Evolutionary conservation across 2,797 vertebrate species (phyloP), one percentile per base, ranked within the genome.

Genomic region (Pseudochaenichthys georgianus): DNA sequence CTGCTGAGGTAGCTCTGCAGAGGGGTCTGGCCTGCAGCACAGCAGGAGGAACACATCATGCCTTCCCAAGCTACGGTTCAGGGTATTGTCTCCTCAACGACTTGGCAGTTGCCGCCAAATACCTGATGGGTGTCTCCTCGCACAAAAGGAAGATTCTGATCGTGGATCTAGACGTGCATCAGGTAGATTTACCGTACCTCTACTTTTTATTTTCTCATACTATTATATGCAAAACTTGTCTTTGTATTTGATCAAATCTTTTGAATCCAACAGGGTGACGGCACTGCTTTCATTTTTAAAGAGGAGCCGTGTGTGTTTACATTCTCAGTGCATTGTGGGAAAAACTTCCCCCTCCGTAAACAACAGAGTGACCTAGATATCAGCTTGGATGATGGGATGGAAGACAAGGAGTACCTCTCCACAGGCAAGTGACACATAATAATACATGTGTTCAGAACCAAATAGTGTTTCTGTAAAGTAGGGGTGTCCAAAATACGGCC

Each of bases 111-210:
- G 72, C 89, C 3, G 90, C 90, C 68, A 93, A 82, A 79, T 51
- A 84, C 66, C 41, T 81, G 57, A 84, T 82, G 72, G 63, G 15
- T 51, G 43, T 5, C 55, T 72, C 84, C 1, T 53, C 61, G 0
- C 9, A 57, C 23, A 84, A 71, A 58, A 83, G 74, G 51, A 93
- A 89, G 78, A 75, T 94, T 68, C 81, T 92, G 51, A 90, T 94
- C 3, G 88, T 93, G 73, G 93, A 94, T 88, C 64, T 94, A n/a
- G 92, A 94, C 31, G 92, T 93, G 71, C 93, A 93, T 85, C 92
- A 94, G 91, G 93, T 94, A 67, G 21, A 41, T 16, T 19, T 38
- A 38, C 34, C 34, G 6, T 38, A 38, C 17, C 68, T 13, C 13
- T 31, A 3, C 21, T 66, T 53, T 5, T 10, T 13, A 10, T 13